Evolutionary conservation across 2,113 vertebrate species (phyloP).

Genomic region (Cynocephalus volans): DNA sequence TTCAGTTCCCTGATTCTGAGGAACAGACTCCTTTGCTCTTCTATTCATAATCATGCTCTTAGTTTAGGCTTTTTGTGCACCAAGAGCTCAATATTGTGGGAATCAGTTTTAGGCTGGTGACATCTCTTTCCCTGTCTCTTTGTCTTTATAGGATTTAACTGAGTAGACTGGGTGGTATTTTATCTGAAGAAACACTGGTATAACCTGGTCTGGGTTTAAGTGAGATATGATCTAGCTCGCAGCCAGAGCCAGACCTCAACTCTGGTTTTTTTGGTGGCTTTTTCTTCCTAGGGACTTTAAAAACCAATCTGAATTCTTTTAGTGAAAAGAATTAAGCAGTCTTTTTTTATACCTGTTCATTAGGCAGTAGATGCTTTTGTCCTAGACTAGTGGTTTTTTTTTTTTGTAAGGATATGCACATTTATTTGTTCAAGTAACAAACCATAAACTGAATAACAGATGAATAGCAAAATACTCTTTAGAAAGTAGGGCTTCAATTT

Average conservation of each 20-base stretch:
- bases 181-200: not conserved
- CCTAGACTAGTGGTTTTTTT: not conserved
- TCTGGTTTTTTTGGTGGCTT: not conserved
- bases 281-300: not conserved
- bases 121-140: not conserved
- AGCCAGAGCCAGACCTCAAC: not conserved
- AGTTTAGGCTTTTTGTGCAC: not conserved
- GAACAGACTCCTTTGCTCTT: not conserved
- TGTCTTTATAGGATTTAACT: not conserved
- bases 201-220: constrained; percentile 31
- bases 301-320: not conserved
- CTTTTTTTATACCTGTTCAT: not conserved
- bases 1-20: not conserved
- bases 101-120: not conserved
- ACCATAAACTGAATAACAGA: too few species aligned
- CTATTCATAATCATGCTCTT: not conserved
- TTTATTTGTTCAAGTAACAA: too few species aligned
- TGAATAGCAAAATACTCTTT: too few species aligned
- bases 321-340: not conserved
- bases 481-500: too few species aligned
- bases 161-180: not conserved
- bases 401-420: too few species aligned
- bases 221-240: not conserved
- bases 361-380: not conserved
- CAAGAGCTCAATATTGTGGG: not conserved